These are phyloP conservation scores for Penaeus monodon DNA, from an alignment of 2,888 invertebrate species.

Conservation along the genomic window DNA sequence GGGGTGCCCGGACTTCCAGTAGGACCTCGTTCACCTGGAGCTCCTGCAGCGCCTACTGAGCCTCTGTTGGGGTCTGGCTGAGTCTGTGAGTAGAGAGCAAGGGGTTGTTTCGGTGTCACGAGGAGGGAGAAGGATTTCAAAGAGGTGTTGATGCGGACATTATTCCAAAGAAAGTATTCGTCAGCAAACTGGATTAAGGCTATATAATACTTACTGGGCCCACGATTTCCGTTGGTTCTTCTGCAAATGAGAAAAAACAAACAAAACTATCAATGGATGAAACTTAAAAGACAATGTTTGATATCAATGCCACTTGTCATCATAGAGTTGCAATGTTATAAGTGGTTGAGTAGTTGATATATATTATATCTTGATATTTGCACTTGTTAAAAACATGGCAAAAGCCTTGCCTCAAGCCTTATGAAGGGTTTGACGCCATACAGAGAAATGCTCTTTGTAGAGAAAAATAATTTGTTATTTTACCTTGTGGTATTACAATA, in stretches of 20 bases:
- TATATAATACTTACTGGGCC: slow-evolving; percentile 40
- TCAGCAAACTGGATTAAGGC: neutral
- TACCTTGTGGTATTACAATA: neutral
- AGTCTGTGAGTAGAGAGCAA: no score
- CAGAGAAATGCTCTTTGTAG: no score
- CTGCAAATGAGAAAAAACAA: slow-evolving; percentile 20
- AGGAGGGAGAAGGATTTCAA: neutral
- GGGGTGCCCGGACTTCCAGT: slow-evolving; percentile 72
- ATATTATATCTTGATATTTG: no score
- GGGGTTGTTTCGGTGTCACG: slow-evolving; percentile 33
- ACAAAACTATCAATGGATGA: neutral
- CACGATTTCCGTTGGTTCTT: slow-evolving; percentile 41
- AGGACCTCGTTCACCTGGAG: slow-evolving; percentile 77
- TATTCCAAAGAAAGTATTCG: neutral
- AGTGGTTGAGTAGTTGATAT: no score
- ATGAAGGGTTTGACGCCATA: no score
- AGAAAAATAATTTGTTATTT: neutral
- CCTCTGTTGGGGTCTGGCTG: slow-evolving; percentile 1
- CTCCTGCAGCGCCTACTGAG: slow-evolving; percentile 70
- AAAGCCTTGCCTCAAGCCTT: no score
- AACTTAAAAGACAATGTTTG: no score
- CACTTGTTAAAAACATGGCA: no score
- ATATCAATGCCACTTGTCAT: no score
- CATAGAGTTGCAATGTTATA: no score
- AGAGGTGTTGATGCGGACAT: neutral